Conservation (phyloP, 2,113 vertebrate species). For the Malurus alboscapulatus region DNA sequence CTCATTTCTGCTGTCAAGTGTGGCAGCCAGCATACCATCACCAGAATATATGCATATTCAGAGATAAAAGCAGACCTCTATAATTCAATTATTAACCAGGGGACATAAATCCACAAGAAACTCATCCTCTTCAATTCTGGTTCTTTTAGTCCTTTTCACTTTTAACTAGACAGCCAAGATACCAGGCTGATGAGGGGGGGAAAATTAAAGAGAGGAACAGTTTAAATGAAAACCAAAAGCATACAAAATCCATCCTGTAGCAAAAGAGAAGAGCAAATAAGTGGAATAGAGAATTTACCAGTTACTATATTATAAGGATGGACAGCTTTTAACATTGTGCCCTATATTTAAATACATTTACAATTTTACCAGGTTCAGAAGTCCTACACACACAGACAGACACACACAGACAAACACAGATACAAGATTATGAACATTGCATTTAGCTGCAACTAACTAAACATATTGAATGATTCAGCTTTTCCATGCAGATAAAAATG, state of each 20-base stretch:
- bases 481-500: neutral
- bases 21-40: conserved; percentile 24
- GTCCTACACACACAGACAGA: neutral
- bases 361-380: neutral
- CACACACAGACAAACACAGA: neutral
- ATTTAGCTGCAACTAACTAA: neutral
- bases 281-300: neutral
- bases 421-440: neutral
- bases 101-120: neutral
- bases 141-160: neutral
- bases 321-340: neutral
- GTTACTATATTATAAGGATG: neutral
- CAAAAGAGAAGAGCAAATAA: neutral
- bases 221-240: neutral
- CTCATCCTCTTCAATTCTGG: neutral
- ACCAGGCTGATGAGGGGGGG: neutral
- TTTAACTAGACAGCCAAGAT: neutral
- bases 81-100: conserved; percentile 48
- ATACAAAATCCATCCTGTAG: neutral
- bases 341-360: neutral
- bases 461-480: neutral
- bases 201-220: neutral
- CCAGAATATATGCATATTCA: conserved; percentile 9
- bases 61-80: conserved; percentile 36
- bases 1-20: conserved; percentile 30